Base-by-base conservation (phyloP, 2,797 vertebrate species). In the Hydrocynus forskahlii region DNA sequence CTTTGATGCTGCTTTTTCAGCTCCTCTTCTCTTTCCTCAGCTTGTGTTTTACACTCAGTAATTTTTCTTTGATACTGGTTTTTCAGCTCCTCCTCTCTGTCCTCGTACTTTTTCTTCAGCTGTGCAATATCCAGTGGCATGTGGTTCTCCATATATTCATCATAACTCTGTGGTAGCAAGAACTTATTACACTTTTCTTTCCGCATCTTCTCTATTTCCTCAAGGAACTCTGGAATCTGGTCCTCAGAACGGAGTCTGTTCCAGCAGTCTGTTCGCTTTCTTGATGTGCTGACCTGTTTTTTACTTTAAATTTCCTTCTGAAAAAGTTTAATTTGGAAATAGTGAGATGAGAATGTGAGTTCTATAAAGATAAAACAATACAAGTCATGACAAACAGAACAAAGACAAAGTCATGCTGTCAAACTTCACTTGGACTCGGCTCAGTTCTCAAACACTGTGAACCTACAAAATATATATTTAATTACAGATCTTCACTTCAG, bases 161-260 rank as follows among this genome's bases (percentile, higher is more conserved):
- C 43, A 23, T 81, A 77, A 59, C 77, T 29, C 5, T 69, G 67
- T n/a, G 80, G 76, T 4, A 80, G 38, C 14, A 79, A 81, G 21
- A 52, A 79, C 64, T 80, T 67, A 13, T 23, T 76, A 35, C 16
- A 29, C 14, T 83, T 83, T 52, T 73, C 79, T 14, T 64, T n/a
- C 73, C 83, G 75, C 72, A 82, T 77, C 10, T 50, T 12, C 1
- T 85, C 74, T 4, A 87, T 73, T 38, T 68, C 62, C 48, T 68
- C 2, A 2, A 87, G 19, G 0, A 85, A 45, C 16, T 55, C 74
- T 23, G 40, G 55, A 6, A 68, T 17, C 16, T 52, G 12, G 1
- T 38, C 55, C 64, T 76, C 57, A 21, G 48, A 17, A 21, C 10
- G 40, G 8, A 85, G 45, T 71, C 81, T 73, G 50, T 2, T 78